A percentile compares a stretch with the other conserved stretches of the same genome.
Conservation (phyloP, 2,113 vertebrate species). For the Nycticebus coucang region DNA sequence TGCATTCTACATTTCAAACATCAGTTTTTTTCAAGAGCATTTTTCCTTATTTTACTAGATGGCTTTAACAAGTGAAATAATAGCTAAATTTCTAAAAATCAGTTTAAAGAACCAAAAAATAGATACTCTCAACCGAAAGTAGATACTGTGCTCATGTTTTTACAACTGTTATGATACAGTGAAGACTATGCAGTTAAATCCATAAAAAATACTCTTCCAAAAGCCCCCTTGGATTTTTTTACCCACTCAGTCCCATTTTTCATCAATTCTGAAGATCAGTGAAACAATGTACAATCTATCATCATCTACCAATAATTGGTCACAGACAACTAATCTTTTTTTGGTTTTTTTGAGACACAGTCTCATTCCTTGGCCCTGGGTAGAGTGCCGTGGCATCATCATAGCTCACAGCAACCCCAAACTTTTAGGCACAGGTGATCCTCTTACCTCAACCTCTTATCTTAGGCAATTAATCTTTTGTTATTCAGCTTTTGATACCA, state of each 20-base stretch:
- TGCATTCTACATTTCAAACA: conserved; percentile 41
- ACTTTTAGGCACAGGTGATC: too few relatives aligned
- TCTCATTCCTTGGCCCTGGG: too few relatives aligned
- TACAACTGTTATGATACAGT: neutral
- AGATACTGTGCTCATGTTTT: neutral
- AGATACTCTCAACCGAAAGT: neutral
- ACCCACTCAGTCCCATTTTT: neutral
- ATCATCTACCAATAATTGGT: neutral
- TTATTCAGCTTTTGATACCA: neutral
- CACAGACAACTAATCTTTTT: neutral
- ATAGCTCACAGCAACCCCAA: too few relatives aligned
- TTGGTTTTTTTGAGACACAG: neutral
- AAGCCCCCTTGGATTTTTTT: neutral
- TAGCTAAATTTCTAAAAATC: neutral
- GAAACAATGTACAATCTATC: neutral
- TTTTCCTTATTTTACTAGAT: conserved; percentile 1
- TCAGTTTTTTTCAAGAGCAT: neutral
- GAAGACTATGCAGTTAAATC: neutral
- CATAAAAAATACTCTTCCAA: neutral
- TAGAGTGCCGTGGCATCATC: too few relatives aligned
- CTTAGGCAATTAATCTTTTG: neutral
- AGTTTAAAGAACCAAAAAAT: neutral
- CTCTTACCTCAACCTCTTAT: too few relatives aligned
- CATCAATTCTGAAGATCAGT: neutral
- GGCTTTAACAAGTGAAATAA: conserved; percentile 20